phyloP scores from a whole-genome alignment of 2,113 vertebrate species.

The Chamaea fasciata region DNA sequence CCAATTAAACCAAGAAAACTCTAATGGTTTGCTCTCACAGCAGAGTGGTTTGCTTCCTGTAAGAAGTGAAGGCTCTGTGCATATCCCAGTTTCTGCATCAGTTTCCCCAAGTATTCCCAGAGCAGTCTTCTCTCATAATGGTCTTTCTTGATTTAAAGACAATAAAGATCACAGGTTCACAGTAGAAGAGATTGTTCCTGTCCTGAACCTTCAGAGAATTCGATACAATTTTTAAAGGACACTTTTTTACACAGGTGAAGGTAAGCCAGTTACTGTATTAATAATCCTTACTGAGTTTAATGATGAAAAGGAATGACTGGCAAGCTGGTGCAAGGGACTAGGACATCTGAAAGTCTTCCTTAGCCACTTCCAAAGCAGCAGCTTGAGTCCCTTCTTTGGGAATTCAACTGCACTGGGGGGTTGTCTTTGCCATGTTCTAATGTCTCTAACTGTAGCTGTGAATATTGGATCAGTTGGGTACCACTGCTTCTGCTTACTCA shows the following conservation, averaged over 20 bases:
- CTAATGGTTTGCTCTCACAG: background rate
- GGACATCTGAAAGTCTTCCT: constrained; percentile 2
- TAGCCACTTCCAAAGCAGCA: constrained; percentile 4
- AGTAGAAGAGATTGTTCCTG: background rate
- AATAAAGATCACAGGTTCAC: constrained; percentile 8
- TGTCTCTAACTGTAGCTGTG: background rate
- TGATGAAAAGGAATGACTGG: constrained; percentile 37
- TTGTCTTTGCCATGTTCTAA: background rate
- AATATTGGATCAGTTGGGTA: background rate
- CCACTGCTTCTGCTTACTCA: background rate
- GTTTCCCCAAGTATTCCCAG: background rate
- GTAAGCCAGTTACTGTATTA: constrained; percentile 18
- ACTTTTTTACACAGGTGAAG: background rate
- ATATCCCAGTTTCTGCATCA: background rate
- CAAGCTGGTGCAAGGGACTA: background rate
- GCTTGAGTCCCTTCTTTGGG: constrained; percentile 1
- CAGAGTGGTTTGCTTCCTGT: background rate
- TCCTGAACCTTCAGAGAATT: constrained; percentile 18
- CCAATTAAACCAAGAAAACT: background rate
- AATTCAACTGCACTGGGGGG: background rate
- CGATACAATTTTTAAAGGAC: background rate
- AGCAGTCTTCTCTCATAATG: background rate
- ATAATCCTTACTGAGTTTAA: constrained; percentile 35
- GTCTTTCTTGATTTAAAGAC: constrained; percentile 32
- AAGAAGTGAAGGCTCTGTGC: background rate